These are phyloP conservation scores for Heliothis peltigera DNA, from an alignment of 2,888 invertebrate genomes.

Conservation along the genomic window DNA sequence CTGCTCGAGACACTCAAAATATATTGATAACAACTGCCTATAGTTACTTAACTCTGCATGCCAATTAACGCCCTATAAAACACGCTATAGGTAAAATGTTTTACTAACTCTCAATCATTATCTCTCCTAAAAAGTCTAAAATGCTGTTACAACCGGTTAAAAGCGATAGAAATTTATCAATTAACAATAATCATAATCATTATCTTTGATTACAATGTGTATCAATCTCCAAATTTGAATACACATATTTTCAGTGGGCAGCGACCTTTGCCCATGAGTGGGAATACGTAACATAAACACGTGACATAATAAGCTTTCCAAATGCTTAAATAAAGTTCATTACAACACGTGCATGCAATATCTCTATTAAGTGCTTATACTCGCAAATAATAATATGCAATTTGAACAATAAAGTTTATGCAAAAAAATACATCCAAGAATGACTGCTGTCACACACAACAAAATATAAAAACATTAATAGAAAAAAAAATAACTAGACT, in stretches of 20 bases:
- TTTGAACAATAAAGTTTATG: not conserved
- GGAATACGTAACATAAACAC: conserved; percentile 25
- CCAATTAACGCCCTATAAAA: too few relatives aligned
- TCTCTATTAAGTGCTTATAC: conserved; percentile 12
- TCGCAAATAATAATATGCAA: conserved; percentile 5
- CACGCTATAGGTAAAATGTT: too few relatives aligned
- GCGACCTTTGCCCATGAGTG: conserved; percentile 1
- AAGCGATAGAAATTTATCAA: too few relatives aligned
- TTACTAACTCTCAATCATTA: too few relatives aligned
- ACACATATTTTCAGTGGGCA: not conserved
- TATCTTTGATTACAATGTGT: too few relatives aligned
- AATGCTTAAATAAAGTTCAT: conserved; percentile 1
- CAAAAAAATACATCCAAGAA: not conserved
- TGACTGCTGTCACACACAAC: not conserved
- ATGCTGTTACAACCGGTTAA: too few relatives aligned
- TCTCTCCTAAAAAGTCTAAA: too few relatives aligned
- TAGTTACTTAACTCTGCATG: too few relatives aligned
- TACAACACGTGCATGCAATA: conserved; percentile 20
- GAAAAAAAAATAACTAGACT: not conserved
- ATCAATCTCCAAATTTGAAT: too few relatives aligned
- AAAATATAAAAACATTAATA: conserved; percentile 13
- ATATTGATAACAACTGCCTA: too few relatives aligned
- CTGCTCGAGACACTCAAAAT: not conserved
- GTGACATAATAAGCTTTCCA: conserved; percentile 24
- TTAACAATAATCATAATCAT: too few relatives aligned